These are phyloP conservation scores for Sycophila sp. DNA, from an alignment of 1,140 invertebrate genomes.

Conservation along the genomic window DNA sequence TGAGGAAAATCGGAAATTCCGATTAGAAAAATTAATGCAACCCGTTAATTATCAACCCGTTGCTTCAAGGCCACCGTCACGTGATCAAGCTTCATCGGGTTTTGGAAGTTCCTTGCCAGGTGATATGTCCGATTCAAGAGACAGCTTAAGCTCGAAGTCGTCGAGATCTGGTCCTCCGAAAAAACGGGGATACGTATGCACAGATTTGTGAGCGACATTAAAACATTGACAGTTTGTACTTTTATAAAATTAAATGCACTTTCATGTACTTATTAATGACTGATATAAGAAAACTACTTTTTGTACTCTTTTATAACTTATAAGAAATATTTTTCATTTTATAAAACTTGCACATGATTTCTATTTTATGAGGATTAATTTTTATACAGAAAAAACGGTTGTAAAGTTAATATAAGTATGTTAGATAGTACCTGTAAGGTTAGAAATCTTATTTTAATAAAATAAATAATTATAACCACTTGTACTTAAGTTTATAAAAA, in stretches of 20 bases:
- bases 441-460: too few relatives aligned
- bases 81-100: conserved; percentile 53
- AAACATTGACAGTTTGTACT: not conserved
- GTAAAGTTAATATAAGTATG: too few relatives aligned
- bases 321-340: not conserved
- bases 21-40: conserved; percentile 34
- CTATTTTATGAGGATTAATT: too few relatives aligned
- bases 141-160: conserved; percentile 44
- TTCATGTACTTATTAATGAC: too few relatives aligned
- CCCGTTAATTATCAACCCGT: conserved; percentile 38
- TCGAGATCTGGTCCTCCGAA: conserved; percentile 39
- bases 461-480: too few relatives aligned
- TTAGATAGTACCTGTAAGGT: too few relatives aligned
- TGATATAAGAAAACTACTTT: too few relatives aligned
- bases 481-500: too few relatives aligned
- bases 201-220: conserved; percentile 48
- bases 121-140: conserved; percentile 41
- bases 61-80: conserved; percentile 45
- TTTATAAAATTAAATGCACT: not conserved
- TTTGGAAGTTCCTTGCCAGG: conserved; percentile 50
- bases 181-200: conserved; percentile 41
- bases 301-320: not conserved
- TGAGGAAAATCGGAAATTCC: conserved; percentile 28
- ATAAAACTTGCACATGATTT: not conserved
- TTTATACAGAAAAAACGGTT: too few relatives aligned